Percentiles rank a stretch among this genome's conserved stretches.
Evolutionary conservation across 2,888 invertebrate genomes (phyloP).

Genomic region (Dryobotodes eremita): DNA sequence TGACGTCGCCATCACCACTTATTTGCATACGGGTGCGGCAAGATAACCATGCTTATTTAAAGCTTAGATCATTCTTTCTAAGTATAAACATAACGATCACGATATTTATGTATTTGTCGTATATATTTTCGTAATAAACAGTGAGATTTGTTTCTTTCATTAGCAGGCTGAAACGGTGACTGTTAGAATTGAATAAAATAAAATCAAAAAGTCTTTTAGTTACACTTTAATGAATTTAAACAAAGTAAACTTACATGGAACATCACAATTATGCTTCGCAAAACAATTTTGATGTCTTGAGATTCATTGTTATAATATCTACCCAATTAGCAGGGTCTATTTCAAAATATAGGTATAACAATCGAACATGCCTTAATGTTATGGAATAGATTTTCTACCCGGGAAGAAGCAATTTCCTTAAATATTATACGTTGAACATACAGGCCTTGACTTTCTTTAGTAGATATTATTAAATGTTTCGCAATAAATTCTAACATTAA

Average conservation of each 20-base stretch:
- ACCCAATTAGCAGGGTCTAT: constrained; percentile 66
- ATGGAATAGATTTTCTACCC: constrained; percentile 77
- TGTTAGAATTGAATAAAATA: constrained; percentile 46
- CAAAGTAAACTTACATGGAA: constrained; percentile 89
- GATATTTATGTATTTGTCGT: constrained; percentile 25
- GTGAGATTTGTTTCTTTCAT: background rate
- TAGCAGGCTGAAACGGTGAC: background rate
- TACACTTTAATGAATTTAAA: constrained; percentile 90
- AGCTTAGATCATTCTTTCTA: constrained; percentile 56
- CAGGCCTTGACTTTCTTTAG: constrained; percentile 69
- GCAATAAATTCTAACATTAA: constrained; percentile 73
- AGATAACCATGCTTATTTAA: constrained; percentile 40
- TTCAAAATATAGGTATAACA: constrained; percentile 73
- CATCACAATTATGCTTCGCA: constrained; percentile 91
- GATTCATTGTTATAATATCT: constrained; percentile 76
- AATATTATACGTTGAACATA: constrained; percentile 76
- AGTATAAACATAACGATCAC: constrained; percentile 22
- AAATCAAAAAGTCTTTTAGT: constrained; percentile 75
- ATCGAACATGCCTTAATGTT: constrained; percentile 77
- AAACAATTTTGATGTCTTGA: constrained; percentile 86
- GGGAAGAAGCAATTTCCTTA: constrained; percentile 76
- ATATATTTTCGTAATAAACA: constrained; percentile 4
- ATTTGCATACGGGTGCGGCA: constrained; percentile 64
- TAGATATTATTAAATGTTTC: constrained; percentile 59
- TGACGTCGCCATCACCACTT: constrained; percentile 44